Evolutionary conservation across 2,888 invertebrate genomes (phyloP), one percentile per base, ranked within the genome.

Genomic region (Hoplodrina blanda): DNA sequence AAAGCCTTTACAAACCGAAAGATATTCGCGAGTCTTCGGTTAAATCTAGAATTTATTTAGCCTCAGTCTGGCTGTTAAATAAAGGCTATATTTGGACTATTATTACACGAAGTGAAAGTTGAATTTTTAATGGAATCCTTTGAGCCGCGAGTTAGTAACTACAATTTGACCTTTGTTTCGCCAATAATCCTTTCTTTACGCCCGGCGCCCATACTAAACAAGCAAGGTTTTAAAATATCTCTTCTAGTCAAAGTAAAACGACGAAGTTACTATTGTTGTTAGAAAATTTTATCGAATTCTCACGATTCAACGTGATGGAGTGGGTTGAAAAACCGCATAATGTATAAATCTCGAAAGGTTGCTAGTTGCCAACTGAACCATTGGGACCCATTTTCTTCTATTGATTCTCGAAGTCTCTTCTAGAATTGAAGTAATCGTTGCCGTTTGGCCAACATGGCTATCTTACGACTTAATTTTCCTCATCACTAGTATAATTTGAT

Each of bases 111-210:
- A 64, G 62, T 65, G 57, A 67, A 73, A 66, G 62, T 50, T 70
- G 53, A 65, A 60, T 70, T 73, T 76, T 76, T 65, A 72, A 83
- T 80, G 73, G 67, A 79, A 83, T 66, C 66, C 65, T 82, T 78
- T 67, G 69, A 73, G 50, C 49, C 59, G 44, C 13, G 59, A 54
- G 53, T 53, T 63, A 64, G 65, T 57, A 52, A 67, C 54, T 78
- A 69, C 53, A 63, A 63, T 68, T 59, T 44, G 64, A 80, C 62
- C 71, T 76, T 66, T 66, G 20, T 56, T 49, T 76, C 49, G 7
- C 62, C 62, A 59, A 76, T 76, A 67, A 77, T 68, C 60, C 44
- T 61, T 64, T 72, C 41, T 75, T 52, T 67, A 68, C 44, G 50
- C 20, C 46, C 62, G 19, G n/a, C 15, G 19, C 54, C 17, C 25